These are phyloP conservation scores for Cynopterus brachyotis DNA, from an alignment of 2,113 vertebrate genomes.

Conservation along the genomic window DNA sequence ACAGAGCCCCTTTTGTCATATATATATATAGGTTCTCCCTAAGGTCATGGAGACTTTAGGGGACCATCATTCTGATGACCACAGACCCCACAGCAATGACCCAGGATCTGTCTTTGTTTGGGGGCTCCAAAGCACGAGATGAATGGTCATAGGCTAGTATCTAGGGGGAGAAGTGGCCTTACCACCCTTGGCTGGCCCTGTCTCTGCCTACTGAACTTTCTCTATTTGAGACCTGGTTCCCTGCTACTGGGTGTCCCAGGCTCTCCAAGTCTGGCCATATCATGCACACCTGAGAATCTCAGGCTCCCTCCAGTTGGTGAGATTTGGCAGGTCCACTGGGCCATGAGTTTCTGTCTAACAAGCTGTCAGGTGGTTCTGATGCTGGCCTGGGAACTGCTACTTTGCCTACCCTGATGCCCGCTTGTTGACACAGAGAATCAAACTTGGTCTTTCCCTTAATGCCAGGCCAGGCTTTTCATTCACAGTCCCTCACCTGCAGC, in stretches of 20 bases:
- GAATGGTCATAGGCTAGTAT: neutral
- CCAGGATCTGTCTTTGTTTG: neutral
- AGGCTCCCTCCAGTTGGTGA: neutral
- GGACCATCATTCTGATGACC: neutral
- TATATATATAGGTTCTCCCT: neutral
- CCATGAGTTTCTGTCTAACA: neutral
- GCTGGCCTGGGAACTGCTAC: neutral
- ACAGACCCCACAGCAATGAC: neutral
- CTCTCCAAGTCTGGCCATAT: neutral
- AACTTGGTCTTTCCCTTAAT: neutral
- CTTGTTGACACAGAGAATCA: neutral
- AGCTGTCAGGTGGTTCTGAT: neutral
- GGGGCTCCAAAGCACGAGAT: no score
- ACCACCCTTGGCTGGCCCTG: neutral
- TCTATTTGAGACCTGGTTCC: neutral
- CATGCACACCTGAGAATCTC: neutral
- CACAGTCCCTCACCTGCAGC: neutral
- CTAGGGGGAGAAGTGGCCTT: neutral
- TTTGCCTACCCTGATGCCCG: neutral
- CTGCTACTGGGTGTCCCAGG: no score
- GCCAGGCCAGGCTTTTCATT: accelerated
- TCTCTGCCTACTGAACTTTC: neutral
- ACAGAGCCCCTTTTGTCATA: neutral
- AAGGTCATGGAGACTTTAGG: neutral
- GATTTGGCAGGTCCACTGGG: neutral